Percentiles rank a stretch among this genome's conserved stretches.
These are phyloP conservation scores for Halesus radiatus DNA, from an alignment of 1,140 invertebrate species.

Conservation along the genomic window DNA sequence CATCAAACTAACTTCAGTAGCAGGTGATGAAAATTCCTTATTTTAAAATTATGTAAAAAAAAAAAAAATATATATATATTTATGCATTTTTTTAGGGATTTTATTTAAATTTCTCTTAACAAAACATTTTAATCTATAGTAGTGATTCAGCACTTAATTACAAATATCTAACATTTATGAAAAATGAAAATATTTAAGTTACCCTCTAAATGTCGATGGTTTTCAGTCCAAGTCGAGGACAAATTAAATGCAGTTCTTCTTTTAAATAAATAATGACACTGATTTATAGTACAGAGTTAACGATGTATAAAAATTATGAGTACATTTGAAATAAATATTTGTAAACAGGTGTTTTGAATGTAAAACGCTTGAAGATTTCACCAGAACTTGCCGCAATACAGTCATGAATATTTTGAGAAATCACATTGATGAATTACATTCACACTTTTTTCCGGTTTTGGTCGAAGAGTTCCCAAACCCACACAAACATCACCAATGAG, in stretches of 20 bases:
- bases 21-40: neutral
- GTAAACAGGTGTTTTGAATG: constrained; percentile 25
- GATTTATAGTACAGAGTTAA: constrained; percentile 41
- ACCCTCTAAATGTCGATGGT: constrained; percentile 47
- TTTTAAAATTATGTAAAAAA: neutral
- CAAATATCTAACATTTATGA: constrained; percentile 57
- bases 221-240: constrained; percentile 25
- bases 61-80: neutral
- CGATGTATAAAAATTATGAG: constrained; percentile 28
- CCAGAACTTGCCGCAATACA: constrained; percentile 35
- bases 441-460: constrained; percentile 18
- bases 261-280: constrained; percentile 42
- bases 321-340: constrained; percentile 37
- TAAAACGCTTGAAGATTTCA: constrained; percentile 26
- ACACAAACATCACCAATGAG: constrained; percentile 35
- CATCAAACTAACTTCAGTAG: neutral
- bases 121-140: constrained; percentile 57
- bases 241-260: constrained; percentile 27
- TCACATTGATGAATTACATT: constrained; percentile 39
- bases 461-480: constrained; percentile 20
- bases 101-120: constrained; percentile 57
- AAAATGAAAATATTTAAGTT: constrained; percentile 45
- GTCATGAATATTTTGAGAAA: constrained; percentile 43
- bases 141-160: constrained; percentile 56
- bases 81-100: constrained; percentile 44